These are phyloP conservation scores for Adoxophyes honmai DNA, from an alignment of 1,140 invertebrate species.

Conservation along the genomic window DNA sequence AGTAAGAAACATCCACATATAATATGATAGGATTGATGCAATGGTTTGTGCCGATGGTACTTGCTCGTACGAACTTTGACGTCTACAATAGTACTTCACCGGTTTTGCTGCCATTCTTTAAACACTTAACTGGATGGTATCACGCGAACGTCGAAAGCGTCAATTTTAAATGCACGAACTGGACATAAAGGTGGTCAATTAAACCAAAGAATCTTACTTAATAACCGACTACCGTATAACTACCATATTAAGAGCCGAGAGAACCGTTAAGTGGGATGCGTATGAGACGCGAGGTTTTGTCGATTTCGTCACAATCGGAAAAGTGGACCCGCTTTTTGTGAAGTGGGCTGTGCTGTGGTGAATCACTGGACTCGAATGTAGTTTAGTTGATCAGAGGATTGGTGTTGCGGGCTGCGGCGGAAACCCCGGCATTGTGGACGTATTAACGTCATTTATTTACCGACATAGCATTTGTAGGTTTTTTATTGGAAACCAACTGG, in stretches of 20 bases:
- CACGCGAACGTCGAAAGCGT: constrained; percentile 32
- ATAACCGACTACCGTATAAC: constrained; percentile 54
- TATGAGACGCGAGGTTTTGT: constrained; percentile 25
- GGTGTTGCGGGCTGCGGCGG: too few relatives aligned
- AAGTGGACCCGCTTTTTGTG: constrained; percentile 36
- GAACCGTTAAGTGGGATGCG: constrained; percentile 47
- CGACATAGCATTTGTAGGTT: too few relatives aligned
- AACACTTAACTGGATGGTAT: background rate
- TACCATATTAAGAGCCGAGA: constrained; percentile 41
- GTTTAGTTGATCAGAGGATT: constrained; percentile 28
- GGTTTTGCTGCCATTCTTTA: too few relatives aligned
- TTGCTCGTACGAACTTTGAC: too few relatives aligned
- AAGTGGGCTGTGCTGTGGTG: constrained; percentile 28
- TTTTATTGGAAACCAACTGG: too few relatives aligned
- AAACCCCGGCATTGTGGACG: too few relatives aligned
- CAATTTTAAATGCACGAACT: constrained; percentile 36
- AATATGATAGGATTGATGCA: too few relatives aligned
- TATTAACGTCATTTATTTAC: too few relatives aligned
- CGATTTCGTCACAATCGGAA: constrained; percentile 42
- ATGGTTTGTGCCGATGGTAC: too few relatives aligned
- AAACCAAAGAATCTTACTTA: constrained; percentile 47
- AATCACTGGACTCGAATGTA: constrained; percentile 37
- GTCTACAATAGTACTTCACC: too few relatives aligned
- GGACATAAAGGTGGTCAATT: constrained; percentile 45
- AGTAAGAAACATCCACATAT: too few relatives aligned